A percentile compares a stretch with the other conserved stretches of the same genome.
phyloP scores from a whole-genome alignment of 2,797 vertebrate genomes.

The Microctenopoma steveboyesi region DNA sequence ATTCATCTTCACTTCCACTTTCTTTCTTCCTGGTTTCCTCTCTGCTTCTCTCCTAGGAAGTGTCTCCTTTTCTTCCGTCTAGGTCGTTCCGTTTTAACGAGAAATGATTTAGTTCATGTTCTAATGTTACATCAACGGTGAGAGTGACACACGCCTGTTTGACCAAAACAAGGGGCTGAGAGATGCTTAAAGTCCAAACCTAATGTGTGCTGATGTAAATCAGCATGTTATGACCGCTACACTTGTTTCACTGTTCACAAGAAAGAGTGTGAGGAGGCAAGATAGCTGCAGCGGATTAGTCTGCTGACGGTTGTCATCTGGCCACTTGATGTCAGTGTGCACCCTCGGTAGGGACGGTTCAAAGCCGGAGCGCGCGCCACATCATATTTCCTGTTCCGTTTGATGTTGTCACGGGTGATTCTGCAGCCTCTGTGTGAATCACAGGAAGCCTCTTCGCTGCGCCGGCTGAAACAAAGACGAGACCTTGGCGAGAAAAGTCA shows the following conservation, averaged over 20 bases:
- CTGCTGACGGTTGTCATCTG: slow-evolving; percentile 53
- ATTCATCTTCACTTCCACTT: slow-evolving; percentile 43
- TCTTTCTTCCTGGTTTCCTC: slow-evolving; percentile 28
- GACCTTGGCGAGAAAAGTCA: background rate
- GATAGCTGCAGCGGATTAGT: slow-evolving; percentile 4
- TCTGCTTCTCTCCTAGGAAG: slow-evolving; percentile 57
- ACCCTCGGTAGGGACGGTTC: slow-evolving; percentile 43
- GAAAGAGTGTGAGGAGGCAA: background rate
- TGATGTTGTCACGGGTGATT: slow-evolving; percentile 24
- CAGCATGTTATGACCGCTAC: background rate
- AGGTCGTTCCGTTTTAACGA: slow-evolving; percentile 50
- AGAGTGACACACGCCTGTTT: background rate
- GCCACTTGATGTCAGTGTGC: slow-evolving; percentile 79
- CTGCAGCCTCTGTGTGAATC: slow-evolving; percentile 17
- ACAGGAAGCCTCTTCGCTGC: background rate
- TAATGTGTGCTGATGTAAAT: background rate
- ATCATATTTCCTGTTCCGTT: slow-evolving; percentile 23
- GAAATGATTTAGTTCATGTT: slow-evolving; percentile 5
- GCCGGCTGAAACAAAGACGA: background rate
- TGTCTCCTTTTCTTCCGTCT: slow-evolving; percentile 53
- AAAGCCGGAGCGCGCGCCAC: slow-evolving; percentile 18
- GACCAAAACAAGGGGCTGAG: background rate
- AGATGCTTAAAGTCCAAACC: background rate
- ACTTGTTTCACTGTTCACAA: background rate
- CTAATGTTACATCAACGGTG: background rate